A percentile compares a stretch with the other conserved stretches of the same genome.
These are phyloP conservation scores for Pseudomyrmex cubaensis DNA, from an alignment of 1,140 invertebrate species.

Conservation along the genomic window DNA sequence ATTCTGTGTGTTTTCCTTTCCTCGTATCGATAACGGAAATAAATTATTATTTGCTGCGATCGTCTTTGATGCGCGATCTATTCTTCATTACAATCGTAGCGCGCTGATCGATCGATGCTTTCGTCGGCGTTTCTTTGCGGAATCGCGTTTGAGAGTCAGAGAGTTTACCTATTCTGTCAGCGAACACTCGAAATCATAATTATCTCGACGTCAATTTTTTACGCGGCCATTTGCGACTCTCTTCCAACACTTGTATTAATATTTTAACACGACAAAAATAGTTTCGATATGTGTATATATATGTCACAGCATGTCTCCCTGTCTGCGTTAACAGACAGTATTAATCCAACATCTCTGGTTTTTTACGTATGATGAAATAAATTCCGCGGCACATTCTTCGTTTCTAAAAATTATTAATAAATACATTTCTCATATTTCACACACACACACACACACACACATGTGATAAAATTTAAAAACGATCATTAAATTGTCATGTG, in stretches of 20 bases:
- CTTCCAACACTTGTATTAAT: not conserved
- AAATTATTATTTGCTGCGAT: constrained; percentile 40
- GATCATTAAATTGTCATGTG: constrained; percentile 3
- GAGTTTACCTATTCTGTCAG: not conserved
- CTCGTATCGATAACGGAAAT: constrained; percentile 27
- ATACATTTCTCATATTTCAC: not conserved
- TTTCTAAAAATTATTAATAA: constrained; percentile 2
- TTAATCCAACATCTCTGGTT: too few relatives aligned
- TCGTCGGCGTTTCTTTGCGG: constrained; percentile 5
- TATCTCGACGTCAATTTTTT: not conserved
- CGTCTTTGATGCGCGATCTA: constrained; percentile 5
- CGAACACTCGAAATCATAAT: constrained; percentile 6
- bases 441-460: too few relatives aligned
- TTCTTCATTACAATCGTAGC: constrained; percentile 27
- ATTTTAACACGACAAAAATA: not conserved
- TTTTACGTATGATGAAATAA: too few relatives aligned
- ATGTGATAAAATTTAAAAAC: not conserved
- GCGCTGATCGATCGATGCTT: constrained; percentile 40
- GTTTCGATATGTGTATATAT: constrained; percentile 17
- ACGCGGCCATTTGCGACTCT: not conserved
- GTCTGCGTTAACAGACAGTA: too few relatives aligned
- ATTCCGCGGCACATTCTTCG: too few relatives aligned
- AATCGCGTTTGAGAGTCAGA: constrained; percentile 48
- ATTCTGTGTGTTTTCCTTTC: not conserved
- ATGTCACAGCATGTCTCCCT: too few relatives aligned